Evolutionary conservation across 2,113 vertebrate genomes (phyloP).

Genomic region (Indicator maculatus): DNA sequence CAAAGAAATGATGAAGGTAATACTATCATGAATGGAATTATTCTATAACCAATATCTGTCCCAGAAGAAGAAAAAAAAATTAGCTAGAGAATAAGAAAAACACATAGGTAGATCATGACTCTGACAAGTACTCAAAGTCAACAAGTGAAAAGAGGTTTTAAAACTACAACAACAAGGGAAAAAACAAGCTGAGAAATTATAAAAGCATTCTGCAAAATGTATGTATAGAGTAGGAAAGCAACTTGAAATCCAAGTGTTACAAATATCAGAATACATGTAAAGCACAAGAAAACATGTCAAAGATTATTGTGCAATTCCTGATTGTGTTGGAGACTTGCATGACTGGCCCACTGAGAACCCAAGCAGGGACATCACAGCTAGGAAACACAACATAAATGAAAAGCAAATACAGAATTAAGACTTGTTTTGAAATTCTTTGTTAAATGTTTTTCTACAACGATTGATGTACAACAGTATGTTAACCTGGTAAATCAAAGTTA

Average conservation of each 20-base stretch:
- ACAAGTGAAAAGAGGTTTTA: conserved; percentile 23
- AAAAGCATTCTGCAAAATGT: conserved; percentile 7
- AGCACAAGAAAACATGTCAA: background rate
- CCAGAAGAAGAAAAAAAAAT: conserved; percentile 20
- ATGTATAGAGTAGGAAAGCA: background rate
- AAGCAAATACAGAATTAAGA: background rate
- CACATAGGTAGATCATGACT: conserved; percentile 28
- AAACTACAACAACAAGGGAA: conserved; percentile 5
- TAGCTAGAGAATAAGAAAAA: conserved; percentile 18
- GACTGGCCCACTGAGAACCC: background rate
- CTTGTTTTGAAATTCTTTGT: background rate
- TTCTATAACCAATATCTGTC: conserved; percentile 46
- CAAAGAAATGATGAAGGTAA: conserved; percentile 71
- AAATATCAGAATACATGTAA: background rate
- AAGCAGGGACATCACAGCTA: background rate
- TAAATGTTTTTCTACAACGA: background rate
- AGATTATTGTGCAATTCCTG: background rate
- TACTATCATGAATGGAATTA: conserved; percentile 64
- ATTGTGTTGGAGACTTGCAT: background rate
- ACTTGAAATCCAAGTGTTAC: conserved; percentile 4
- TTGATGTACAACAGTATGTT: background rate
- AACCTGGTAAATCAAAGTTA: background rate
- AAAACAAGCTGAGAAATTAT: background rate
- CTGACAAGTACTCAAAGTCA: conserved; percentile 44
- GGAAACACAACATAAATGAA: background rate